phyloP scores from a whole-genome alignment of 1,140 invertebrate species.

The Cydia pomonella region DNA sequence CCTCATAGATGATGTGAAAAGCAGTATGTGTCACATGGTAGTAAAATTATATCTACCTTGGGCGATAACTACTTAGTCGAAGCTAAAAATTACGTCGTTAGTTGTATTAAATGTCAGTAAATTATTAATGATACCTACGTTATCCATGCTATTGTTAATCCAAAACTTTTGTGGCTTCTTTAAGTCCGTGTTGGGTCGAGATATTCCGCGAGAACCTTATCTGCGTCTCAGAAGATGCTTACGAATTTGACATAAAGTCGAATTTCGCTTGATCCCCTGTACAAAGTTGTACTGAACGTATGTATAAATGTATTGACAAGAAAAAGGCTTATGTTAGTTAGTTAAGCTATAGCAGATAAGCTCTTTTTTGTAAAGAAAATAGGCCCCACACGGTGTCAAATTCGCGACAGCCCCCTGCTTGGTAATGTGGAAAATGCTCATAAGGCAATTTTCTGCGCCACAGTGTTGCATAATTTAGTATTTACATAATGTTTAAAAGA shows the following conservation, averaged over 20 bases:
- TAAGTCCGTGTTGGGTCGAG: neutral
- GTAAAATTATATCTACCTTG: too few relatives aligned
- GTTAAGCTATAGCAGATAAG: neutral
- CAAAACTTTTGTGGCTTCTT: constrained; percentile 5
- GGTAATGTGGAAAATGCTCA: constrained; percentile 20
- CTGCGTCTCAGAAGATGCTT: constrained; percentile 14
- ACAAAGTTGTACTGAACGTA: neutral
- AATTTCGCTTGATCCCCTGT: neutral
- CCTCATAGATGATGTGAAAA: too few relatives aligned
- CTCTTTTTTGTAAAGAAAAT: neutral
- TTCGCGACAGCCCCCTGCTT: constrained; percentile 25
- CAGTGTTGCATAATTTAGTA: constrained; percentile 1
- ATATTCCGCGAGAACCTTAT: neutral
- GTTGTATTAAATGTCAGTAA: too few relatives aligned
- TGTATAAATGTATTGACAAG: neutral
- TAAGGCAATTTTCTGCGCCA: constrained; percentile 19
- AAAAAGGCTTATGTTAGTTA: neutral
- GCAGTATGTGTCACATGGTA: too few relatives aligned
- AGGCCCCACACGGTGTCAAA: constrained; percentile 13
- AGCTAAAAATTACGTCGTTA: too few relatives aligned
- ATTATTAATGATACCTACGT: too few relatives aligned
- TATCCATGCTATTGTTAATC: neutral
- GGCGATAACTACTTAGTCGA: too few relatives aligned
- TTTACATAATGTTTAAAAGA: neutral
- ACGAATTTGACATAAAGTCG: neutral